phyloP scores from a whole-genome alignment of 2,888 invertebrate genomes.

The Oasisia sp. region DNA sequence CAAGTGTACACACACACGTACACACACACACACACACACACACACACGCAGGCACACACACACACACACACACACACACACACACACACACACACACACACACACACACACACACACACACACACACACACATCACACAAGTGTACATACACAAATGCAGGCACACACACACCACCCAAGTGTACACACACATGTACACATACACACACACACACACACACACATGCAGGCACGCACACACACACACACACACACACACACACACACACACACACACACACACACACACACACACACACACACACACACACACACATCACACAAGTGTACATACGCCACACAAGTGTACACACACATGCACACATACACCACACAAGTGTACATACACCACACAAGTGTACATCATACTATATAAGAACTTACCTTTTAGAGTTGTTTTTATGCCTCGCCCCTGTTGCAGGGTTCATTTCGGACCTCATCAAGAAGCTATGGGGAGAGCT shows the following conservation, averaged over 20 bases:
- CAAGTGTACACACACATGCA: neutral
- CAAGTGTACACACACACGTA: too few relatives aligned
- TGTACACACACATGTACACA: neutral
- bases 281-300: neutral
- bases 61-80: too few relatives aligned
- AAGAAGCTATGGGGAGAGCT: slow-evolving; percentile 61
- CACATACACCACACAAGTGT: neutral
- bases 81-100: too few relatives aligned
- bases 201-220: neutral
- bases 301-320: neutral
- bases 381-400: neutral
- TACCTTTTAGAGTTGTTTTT: too few relatives aligned
- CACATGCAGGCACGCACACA: neutral
- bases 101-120: too few relatives aligned
- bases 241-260: neutral
- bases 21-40: too few relatives aligned
- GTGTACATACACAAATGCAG: too few relatives aligned
- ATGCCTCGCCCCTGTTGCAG: neutral
- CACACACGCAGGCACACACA: too few relatives aligned
- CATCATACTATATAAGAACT: too few relatives aligned
- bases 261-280: too few relatives aligned
- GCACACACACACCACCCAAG: neutral
- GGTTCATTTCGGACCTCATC: slow-evolving; percentile 46
- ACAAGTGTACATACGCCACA: neutral
- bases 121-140: too few relatives aligned